These are phyloP conservation scores for Helobdella robusta DNA, from an alignment of 2,888 invertebrate genomes.

Conservation along the genomic window DNA sequence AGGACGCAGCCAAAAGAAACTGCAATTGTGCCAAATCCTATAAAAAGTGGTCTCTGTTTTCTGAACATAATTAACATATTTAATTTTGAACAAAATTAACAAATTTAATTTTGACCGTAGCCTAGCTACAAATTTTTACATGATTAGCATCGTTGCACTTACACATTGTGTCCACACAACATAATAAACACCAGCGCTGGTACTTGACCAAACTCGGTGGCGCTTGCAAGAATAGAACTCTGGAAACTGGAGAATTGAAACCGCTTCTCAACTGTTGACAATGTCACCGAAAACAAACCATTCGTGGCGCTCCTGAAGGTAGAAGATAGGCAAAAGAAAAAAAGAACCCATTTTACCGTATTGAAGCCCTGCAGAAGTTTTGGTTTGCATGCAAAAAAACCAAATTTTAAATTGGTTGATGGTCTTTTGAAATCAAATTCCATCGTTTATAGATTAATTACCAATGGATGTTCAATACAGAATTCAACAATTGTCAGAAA, in stretches of 20 bases:
- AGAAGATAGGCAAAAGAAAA: slow-evolving; percentile 28
- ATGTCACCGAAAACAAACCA: slow-evolving; percentile 38
- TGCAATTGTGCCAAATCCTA: too few species aligned
- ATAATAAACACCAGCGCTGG: slow-evolving; percentile 40
- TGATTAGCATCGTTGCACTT: too few species aligned
- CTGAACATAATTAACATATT: too few species aligned
- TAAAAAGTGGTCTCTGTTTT: too few species aligned
- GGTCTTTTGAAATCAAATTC: too few species aligned
- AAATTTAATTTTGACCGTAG: too few species aligned
- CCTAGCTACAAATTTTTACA: too few species aligned
- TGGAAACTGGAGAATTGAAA: slow-evolving; percentile 43
- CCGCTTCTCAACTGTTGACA: slow-evolving; percentile 44
- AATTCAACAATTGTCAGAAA: too few species aligned
- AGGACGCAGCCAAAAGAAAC: too few species aligned
- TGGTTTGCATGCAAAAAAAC: slow-evolving; percentile 23
- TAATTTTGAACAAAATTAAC: too few species aligned
- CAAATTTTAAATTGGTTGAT: slow-evolving; percentile 28
- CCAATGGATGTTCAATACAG: too few species aligned
- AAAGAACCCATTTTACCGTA: slow-evolving; percentile 24
- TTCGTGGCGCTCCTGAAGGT: slow-evolving; percentile 28
- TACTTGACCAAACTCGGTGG: slow-evolving; percentile 45
- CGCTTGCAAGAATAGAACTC: slow-evolving; percentile 44
- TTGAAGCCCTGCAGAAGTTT: slow-evolving; percentile 28
- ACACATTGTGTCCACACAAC: slow-evolving; percentile 30
- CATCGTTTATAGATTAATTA: too few species aligned